Base-by-base conservation (phyloP, 2,797 vertebrate genomes). In the Danio choprae region DNA sequence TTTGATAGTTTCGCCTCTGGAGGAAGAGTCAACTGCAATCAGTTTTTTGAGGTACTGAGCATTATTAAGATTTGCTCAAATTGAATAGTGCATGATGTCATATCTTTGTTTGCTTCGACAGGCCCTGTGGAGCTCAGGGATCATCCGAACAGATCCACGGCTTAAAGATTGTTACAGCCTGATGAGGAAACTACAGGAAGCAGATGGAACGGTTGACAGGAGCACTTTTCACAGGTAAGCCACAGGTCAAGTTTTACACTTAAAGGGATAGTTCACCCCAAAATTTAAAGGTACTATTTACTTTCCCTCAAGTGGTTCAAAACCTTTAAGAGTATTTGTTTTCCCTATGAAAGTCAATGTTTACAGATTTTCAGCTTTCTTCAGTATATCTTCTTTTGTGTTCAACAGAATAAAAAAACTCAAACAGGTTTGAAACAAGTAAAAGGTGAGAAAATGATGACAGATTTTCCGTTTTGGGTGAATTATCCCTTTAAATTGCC, bases 1-100 rank as follows among this genome's bases (percentile, higher is more conserved):
- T 93, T 92, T 40, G 91, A 93, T 85, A 91, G 91, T 81, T 93
- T 93, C 29, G 87, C 89, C 0, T 89, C 88, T 0, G 87, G 87
- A 0, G 90, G 85, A 78, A 87, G 83, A 87, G 81, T 93, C 10
- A 88, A 83, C 80, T 86, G 87, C 70, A 87, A 59, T 74, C 83
- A 87, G 46, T 91, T 93, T 85, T 92, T 92, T 80, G 92, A 93
- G 90, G 92, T 93, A 89, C 20, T 20, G 77, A 80, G 18, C 48
- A 8, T 6, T n/a, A 55, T 78, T 68, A 65, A 15, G 40, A 20
- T 50, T 18, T 36, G 22, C 15, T 62, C 60, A 60, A 43, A 76
- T 81, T 56, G 6, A 51, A 16, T 22, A 29, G 4, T 12, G 18
- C 75, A 55, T 51, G 29, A 71, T 71, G 50, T 69, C 4, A 55